phyloP scores from a whole-genome alignment of 2,888 invertebrate genomes.

The Trissoscelio sp. region DNA sequence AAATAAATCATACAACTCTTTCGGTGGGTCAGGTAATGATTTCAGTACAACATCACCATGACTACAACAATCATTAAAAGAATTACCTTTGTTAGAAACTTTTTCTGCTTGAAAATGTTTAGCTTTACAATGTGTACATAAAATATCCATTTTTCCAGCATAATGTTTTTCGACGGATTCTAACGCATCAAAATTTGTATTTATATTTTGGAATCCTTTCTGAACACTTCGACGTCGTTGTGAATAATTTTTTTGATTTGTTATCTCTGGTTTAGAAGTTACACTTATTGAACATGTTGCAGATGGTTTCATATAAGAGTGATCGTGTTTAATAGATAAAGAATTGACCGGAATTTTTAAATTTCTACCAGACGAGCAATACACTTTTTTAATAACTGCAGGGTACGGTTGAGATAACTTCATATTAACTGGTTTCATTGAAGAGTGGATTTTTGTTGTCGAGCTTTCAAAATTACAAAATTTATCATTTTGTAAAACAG shows the following conservation, averaged over 20 bases:
- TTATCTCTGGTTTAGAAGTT: neutral
- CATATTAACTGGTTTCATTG: constrained; percentile 4
- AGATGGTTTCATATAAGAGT: too few species aligned
- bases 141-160: constrained; percentile 28
- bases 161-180: constrained; percentile 17
- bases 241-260: neutral
- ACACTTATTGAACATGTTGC: too few species aligned
- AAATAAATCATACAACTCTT: neutral
- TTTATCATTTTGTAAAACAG: too few species aligned
- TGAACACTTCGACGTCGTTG: neutral
- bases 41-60: constrained; percentile 1
- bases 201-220: constrained; percentile 3
- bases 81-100: constrained; percentile 31
- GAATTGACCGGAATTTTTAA: neutral
- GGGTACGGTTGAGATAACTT: constrained; percentile 14
- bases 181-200: neutral
- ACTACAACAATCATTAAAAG: constrained; percentile 33
- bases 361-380: neutral
- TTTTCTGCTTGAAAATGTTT: constrained; percentile 38
- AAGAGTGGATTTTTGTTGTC: too few species aligned
- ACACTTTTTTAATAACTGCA: constrained; percentile 15
- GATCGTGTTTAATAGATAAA: neutral
- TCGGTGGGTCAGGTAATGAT: neutral
- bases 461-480: too few species aligned
- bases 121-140: constrained; percentile 26